Evolutionary conservation across 2,888 invertebrate genomes (phyloP).

Genomic region (Leucoptera coffeella): DNA sequence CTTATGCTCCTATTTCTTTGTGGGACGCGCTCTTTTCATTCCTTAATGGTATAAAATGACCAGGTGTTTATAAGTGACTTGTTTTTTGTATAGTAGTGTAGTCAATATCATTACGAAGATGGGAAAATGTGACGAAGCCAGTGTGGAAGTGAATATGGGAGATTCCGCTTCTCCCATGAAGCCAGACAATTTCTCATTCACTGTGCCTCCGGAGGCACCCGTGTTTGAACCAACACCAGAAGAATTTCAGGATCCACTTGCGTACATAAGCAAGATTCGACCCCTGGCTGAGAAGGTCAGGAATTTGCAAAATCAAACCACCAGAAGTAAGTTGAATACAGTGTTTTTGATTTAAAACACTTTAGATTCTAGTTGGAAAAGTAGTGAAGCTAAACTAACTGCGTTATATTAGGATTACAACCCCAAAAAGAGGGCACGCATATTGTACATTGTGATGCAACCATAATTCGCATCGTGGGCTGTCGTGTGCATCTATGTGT

Average conservation of each 20-base stretch:
- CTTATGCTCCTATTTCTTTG: slow-evolving; percentile 42
- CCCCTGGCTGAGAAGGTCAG: slow-evolving; percentile 90
- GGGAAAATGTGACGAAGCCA: slow-evolving; percentile 55
- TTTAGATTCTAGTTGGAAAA: slow-evolving; percentile 10
- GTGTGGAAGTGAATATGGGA: slow-evolving; percentile 53
- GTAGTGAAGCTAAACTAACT: slow-evolving; percentile 3
- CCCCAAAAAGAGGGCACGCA: slow-evolving; percentile 28
- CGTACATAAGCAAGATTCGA: slow-evolving; percentile 94
- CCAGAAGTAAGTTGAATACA: slow-evolving; percentile 68
- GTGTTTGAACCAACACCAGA: slow-evolving; percentile 91
- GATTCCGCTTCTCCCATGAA: slow-evolving; percentile 57
- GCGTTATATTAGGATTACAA: slow-evolving; percentile 21
- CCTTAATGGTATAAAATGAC: slow-evolving; percentile 46
- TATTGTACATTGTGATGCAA: slow-evolving; percentile 43
- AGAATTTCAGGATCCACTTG: slow-evolving; percentile 94
- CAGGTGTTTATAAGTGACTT: slow-evolving; percentile 35
- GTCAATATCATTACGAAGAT: slow-evolving; percentile 37
- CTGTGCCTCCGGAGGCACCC: slow-evolving; percentile 88
- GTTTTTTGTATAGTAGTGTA: slow-evolving; percentile 46
- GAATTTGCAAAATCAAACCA: slow-evolving; percentile 98
- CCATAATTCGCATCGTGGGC: no score
- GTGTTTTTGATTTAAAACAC: slow-evolving; percentile 17
- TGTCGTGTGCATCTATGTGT: no score
- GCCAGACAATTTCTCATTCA: slow-evolving; percentile 71
- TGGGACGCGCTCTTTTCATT: slow-evolving; percentile 48